These are phyloP conservation scores for Triplophysa yarkandensis DNA, from an alignment of 2,797 vertebrate genomes.

Conservation along the genomic window DNA sequence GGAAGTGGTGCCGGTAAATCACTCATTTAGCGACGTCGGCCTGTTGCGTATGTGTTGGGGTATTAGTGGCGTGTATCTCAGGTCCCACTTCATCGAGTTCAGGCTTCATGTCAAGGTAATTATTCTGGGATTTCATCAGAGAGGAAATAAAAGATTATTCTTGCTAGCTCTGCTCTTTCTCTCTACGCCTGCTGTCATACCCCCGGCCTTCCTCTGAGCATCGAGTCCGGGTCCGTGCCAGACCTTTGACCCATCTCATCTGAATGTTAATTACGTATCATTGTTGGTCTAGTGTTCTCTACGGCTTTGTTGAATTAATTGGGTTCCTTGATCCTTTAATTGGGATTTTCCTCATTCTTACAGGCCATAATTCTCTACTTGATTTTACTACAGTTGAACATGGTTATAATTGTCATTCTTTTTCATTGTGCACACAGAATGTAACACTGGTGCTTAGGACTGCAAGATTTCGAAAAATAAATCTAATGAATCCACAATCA, in stretches of 20 bases:
- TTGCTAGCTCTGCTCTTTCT: slow-evolving; percentile 11
- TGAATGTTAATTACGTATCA: slow-evolving; percentile 46
- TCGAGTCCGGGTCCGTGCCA: slow-evolving; percentile 6
- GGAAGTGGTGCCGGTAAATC: slow-evolving; percentile 39
- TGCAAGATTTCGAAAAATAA: no score
- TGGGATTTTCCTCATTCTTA: slow-evolving; percentile 23
- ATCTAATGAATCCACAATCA: no score
- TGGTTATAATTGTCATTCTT: slow-evolving; percentile 2
- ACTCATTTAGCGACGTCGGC: slow-evolving; percentile 22
- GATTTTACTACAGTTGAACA: slow-evolving; percentile 23
- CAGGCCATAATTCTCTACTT: background rate
- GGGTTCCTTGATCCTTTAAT: slow-evolving; percentile 54
- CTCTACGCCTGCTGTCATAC: background rate
- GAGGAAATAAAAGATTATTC: slow-evolving; percentile 50
- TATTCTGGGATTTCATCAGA: slow-evolving; percentile 46
- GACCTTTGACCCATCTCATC: slow-evolving; percentile 40
- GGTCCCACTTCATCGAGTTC: slow-evolving; percentile 30
- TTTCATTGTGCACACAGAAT: background rate
- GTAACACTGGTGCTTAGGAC: background rate
- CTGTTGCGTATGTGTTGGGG: slow-evolving; percentile 33
- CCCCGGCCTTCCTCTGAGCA: background rate
- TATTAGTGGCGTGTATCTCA: slow-evolving; percentile 34
- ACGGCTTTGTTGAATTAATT: slow-evolving; percentile 38
- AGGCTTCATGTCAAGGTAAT: slow-evolving; percentile 42
- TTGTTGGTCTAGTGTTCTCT: slow-evolving; percentile 34